Percentiles rank a stretch among this genome's conserved stretches.
Conservation (phyloP, 2,888 invertebrate genomes). For the Acanthoscelides obtectus region DNA sequence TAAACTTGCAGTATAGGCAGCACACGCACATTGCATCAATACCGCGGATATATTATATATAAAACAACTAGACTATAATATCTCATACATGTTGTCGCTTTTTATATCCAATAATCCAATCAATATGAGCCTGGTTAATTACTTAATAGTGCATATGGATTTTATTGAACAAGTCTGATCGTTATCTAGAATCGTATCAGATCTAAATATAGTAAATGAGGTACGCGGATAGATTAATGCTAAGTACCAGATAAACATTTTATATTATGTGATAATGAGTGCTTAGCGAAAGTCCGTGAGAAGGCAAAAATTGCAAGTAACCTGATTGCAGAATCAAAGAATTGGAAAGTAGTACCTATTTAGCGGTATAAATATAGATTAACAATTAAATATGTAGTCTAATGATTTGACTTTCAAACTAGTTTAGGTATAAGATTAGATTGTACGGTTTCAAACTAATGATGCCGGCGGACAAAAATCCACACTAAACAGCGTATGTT, state of each 20-base stretch:
- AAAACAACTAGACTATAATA: not conserved
- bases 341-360: not conserved
- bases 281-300: not conserved
- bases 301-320: not conserved
- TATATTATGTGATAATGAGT: not conserved
- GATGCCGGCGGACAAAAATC: no score
- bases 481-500: no score
- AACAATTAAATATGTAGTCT: no score
- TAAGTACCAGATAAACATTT: not conserved
- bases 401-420: no score
- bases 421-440: no score
- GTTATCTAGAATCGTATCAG: not conserved
- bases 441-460: no score
- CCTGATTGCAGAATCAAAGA: not conserved
- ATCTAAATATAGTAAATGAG: not conserved
- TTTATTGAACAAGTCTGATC: not conserved
- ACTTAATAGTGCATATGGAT: not conserved
- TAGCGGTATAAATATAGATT: no score
- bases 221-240: not conserved
- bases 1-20: no score
- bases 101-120: not conserved
- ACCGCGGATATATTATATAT: no score
- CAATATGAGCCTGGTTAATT: not conserved
- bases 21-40: no score
- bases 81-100: not conserved